Percentiles rank a stretch among this genome's conserved stretches.
These are phyloP conservation scores for Cataglyphis rosenhaueri DNA, from an alignment of 2,888 invertebrate species.

Conservation along the genomic window DNA sequence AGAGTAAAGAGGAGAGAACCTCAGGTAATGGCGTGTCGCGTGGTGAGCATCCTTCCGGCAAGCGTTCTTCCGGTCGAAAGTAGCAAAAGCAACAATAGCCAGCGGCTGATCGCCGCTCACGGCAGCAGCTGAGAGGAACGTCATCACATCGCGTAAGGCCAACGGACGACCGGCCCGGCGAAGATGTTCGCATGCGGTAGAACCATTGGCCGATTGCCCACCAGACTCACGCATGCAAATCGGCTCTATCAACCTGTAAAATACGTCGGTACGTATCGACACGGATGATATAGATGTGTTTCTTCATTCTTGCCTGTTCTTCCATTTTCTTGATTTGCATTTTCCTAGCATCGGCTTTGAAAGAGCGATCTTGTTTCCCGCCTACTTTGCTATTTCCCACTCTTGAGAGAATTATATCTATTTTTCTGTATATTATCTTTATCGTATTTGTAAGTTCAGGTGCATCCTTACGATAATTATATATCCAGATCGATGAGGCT, in stretches of 20 bases:
- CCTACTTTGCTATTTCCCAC: background rate
- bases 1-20: conserved; percentile 8
- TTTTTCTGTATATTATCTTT: background rate
- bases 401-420: background rate
- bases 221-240: conserved; percentile 75
- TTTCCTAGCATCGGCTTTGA: background rate
- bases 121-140: conserved; percentile 60
- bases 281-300: background rate
- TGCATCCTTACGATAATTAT: background rate
- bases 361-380: background rate
- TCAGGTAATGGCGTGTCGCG: conserved; percentile 68
- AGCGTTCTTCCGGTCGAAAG: conserved; percentile 41
- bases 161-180: conserved; percentile 44
- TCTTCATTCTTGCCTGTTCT: background rate
- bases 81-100: conserved; percentile 50
- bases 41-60: conserved; percentile 39
- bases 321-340: background rate
- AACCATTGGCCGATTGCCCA: conserved; percentile 80
- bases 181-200: conserved; percentile 82
- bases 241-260: conserved; percentile 72
- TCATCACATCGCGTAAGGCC: conserved; percentile 79
- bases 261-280: conserved; percentile 75
- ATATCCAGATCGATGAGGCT: background rate
- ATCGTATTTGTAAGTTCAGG: background rate
- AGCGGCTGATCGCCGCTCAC: conserved; percentile 53